These are phyloP conservation scores for Metellina segmentata DNA, from an alignment of 2,888 invertebrate genomes.

Conservation along the genomic window DNA sequence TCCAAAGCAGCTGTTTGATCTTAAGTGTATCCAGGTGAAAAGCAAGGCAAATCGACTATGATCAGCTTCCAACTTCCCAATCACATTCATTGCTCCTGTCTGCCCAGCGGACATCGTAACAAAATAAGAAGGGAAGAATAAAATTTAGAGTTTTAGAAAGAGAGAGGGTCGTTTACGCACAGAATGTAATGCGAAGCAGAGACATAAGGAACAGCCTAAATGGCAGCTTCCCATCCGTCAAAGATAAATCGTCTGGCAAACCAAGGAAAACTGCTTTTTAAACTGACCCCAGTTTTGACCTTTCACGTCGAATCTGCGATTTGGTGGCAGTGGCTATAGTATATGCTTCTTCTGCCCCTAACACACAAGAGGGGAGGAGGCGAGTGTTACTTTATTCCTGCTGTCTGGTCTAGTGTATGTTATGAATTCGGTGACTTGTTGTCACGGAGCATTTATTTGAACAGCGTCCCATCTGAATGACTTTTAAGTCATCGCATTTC, in stretches of 20 bases:
- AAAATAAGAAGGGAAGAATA: too few relatives aligned
- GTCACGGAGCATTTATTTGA: too few relatives aligned
- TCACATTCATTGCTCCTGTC: not conserved
- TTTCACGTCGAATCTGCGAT: conserved; percentile 40
- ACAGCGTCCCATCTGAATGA: too few relatives aligned
- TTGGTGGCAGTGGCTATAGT: not conserved
- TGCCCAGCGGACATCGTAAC: not conserved
- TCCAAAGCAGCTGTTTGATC: not conserved
- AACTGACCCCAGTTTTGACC: conserved; percentile 35
- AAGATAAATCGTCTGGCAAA: conserved; percentile 39
- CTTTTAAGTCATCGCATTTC: too few relatives aligned
- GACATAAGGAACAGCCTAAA: conserved; percentile 35
- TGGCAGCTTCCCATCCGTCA: conserved; percentile 8
- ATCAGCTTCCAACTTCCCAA: not conserved
- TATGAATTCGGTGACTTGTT: too few relatives aligned
- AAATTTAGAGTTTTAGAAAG: too few relatives aligned
- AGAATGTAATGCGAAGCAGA: conserved; percentile 43
- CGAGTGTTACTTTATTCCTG: not conserved
- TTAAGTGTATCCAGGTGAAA: too few relatives aligned
- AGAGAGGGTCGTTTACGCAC: conserved; percentile 16
- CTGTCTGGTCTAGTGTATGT: too few relatives aligned
- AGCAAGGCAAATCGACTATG: too few relatives aligned
- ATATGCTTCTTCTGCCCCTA: not conserved
- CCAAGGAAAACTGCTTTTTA: conserved; percentile 48
- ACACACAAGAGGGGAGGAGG: not conserved